These are phyloP conservation scores for Drosophila ananassae DNA, from an alignment of 1,140 invertebrate genomes.

Conservation along the genomic window DNA sequence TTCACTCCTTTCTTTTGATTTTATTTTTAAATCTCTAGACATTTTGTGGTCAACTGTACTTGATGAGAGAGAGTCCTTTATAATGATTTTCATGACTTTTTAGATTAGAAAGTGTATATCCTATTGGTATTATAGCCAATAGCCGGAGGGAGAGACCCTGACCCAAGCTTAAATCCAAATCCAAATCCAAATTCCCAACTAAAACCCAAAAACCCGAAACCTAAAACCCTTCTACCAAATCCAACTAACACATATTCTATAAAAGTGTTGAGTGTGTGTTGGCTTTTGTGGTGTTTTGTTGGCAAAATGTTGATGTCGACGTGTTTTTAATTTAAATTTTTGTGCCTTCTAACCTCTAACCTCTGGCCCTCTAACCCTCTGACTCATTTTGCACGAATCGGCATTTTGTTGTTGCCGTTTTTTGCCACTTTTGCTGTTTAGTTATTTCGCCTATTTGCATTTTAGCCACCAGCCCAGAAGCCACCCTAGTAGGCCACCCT, in stretches of 20 bases:
- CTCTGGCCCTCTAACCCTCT: not conserved
- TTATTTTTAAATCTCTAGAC: not conserved
- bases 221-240: slow-evolving; percentile 14
- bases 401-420: slow-evolving; percentile 50
- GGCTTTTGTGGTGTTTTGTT: slow-evolving; percentile 35
- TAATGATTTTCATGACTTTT: not conserved
- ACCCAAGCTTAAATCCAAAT: slow-evolving; percentile 13
- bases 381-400: slow-evolving; percentile 55
- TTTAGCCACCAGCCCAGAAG: slow-evolving; percentile 4
- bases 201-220: slow-evolving; percentile 32
- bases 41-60: slow-evolving; percentile 49
- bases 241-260: not conserved
- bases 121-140: too few species aligned
- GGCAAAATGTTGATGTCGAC: slow-evolving; percentile 67
- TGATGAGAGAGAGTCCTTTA: too few species aligned
- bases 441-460: slow-evolving; percentile 70
- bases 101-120: not conserved
- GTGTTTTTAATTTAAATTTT: slow-evolving; percentile 80
- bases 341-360: slow-evolving; percentile 22
- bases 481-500: too few species aligned
- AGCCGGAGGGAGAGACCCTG: not conserved
- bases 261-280: slow-evolving; percentile 14
- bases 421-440: slow-evolving; percentile 49
- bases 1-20: too few species aligned
- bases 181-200: slow-evolving; percentile 35